Percentiles rank a stretch among this genome's conserved stretches.
phyloP scores from a whole-genome alignment of 2,888 invertebrate genomes.

The Ormyrus nitidulus region DNA sequence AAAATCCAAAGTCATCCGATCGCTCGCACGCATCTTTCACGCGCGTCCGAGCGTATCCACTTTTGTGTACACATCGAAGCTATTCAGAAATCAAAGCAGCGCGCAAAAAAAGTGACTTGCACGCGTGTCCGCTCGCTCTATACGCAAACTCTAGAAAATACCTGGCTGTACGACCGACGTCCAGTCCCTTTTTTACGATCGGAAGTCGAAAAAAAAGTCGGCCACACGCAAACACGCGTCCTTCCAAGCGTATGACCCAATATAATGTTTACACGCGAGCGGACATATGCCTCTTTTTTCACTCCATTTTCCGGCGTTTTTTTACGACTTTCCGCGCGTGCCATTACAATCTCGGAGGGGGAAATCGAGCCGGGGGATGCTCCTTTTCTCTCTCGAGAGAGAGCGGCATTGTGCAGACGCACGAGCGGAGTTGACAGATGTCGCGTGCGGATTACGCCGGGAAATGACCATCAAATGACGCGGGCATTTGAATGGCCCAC shows the following conservation, averaged over 20 bases:
- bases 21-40: no score
- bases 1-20: no score
- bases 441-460: constrained; percentile 20
- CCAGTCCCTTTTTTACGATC: not conserved
- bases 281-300: constrained; percentile 25
- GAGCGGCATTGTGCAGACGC: not conserved
- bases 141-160: not conserved
- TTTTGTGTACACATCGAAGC: no score
- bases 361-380: not conserved
- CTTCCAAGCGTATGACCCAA: not conserved
- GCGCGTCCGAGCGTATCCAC: no score
- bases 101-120: no score
- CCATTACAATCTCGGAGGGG: not conserved
- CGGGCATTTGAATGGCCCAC: constrained; percentile 18
- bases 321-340: not conserved
- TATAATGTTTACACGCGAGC: constrained; percentile 24
- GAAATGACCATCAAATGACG: constrained; percentile 53
- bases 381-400: constrained; percentile 7
- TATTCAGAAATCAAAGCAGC: no score
- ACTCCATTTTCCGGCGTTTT: constrained; percentile 22
- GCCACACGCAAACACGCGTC: not conserved
- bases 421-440: constrained; percentile 41
- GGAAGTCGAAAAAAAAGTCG: not conserved
- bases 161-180: not conserved
- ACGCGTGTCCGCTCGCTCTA: no score